Evolutionary conservation across 1,140 invertebrate species (phyloP), one percentile per base, ranked within the genome.

Genomic region (Drosophila obscura): DNA sequence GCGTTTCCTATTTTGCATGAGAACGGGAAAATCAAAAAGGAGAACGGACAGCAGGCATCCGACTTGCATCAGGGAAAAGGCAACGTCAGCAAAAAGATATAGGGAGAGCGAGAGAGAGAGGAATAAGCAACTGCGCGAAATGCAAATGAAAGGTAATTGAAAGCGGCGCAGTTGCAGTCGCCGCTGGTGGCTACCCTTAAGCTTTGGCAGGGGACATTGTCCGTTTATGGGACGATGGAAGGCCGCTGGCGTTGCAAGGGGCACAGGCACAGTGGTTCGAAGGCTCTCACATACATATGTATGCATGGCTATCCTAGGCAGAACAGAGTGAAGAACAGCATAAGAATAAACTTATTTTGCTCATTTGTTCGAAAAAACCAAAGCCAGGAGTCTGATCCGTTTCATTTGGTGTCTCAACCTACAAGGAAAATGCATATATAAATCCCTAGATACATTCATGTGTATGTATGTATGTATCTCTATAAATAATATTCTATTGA

Each of bases 61-160:
- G 79, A 87, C 82, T 81, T 87, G 64, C 19, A 44, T 19, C 28
- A 55, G 60, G 64, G 44, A 82, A 82, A 87, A 87, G 82, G 83
- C 75, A 79, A 82, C 66, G 78, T 87, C 78, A 82, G 78, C 82
- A 68, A 61, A 83, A 77, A 71, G 35, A 75, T 53, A 67, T 44
- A 77, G 48, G 58, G 56, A 75, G 58, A 67, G 46, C 73, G 48
- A 55, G 56, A 84, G 80, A 76, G 56, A 81, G 60, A 80, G 46
- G 79, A 83, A 88, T 88, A 88, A 88, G 75, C 78, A 79, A 68
- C 71, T 76, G 73, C 72, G 57, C 75, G 60, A 88, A 87, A 83
- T 79, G 83, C 83, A 88, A 87, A 88, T 83, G 83, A 88, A 87
- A 88, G 88, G 83, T 88, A 87, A 87, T 88, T 88, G 83, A 87